Evolutionary conservation across 2,888 invertebrate species (phyloP).

Genomic region (Microctonus brassicae): DNA sequence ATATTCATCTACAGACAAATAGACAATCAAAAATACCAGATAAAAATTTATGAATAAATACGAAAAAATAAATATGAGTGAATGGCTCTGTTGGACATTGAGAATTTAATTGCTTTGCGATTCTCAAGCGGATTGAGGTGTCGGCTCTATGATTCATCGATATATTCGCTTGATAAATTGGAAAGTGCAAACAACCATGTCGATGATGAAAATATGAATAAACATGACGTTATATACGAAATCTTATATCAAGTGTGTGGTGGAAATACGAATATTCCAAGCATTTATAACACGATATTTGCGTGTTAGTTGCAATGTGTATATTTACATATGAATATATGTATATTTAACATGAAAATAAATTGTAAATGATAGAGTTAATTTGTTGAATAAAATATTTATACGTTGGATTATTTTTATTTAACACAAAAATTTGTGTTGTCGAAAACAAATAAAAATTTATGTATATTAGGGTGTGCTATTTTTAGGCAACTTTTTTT

Average conservation of each 20-base stretch:
- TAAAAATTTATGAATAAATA: background rate
- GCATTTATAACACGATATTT: no score
- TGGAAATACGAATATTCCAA: background rate
- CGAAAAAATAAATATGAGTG: background rate
- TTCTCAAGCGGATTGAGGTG: slow-evolving; percentile 16
- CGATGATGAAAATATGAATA: background rate
- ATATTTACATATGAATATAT: no score
- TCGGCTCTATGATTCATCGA: slow-evolving; percentile 14
- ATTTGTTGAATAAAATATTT: no score
- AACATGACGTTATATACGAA: background rate
- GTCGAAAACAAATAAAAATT: no score
- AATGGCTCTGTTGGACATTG: slow-evolving; percentile 1
- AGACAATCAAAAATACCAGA: background rate
- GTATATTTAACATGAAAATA: no score
- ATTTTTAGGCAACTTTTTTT: no score
- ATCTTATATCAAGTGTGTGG: background rate
- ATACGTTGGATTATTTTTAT: no score
- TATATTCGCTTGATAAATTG: slow-evolving; percentile 2
- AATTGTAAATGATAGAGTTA: no score
- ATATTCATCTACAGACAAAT: background rate
- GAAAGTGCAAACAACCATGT: background rate
- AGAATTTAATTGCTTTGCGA: slow-evolving; percentile 27
- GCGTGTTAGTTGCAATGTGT: no score
- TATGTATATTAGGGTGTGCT: no score
- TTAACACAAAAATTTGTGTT: no score